Evolutionary conservation across 1,140 invertebrate species (phyloP).

Genomic region (Laodelphax striatellus): DNA sequence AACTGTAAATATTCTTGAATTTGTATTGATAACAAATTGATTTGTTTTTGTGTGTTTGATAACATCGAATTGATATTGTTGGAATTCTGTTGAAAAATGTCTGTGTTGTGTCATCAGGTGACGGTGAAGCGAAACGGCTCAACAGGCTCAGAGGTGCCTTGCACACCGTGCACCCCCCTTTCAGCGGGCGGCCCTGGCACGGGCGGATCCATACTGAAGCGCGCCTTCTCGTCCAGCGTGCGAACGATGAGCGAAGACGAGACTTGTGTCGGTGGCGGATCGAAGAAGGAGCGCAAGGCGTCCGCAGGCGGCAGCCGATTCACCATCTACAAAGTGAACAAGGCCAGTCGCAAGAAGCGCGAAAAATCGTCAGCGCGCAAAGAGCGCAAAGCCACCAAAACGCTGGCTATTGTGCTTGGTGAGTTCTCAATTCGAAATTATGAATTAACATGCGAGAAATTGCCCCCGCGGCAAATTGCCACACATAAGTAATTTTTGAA

Average conservation of each 20-base stretch:
- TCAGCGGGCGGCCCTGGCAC: conserved; percentile 10
- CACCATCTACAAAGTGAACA: conserved; percentile 85
- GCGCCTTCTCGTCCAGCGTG: conserved; percentile 32
- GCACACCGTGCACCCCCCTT: conserved; percentile 13
- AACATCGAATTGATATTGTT: too few species aligned
- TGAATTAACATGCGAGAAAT: too few species aligned
- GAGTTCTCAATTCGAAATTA: too few species aligned
- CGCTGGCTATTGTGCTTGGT: conserved; percentile 97
- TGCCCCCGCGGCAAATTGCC: too few species aligned
- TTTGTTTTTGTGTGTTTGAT: too few species aligned
- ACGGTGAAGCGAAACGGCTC: conserved; percentile 18
- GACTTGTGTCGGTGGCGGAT: conserved; percentile 22
- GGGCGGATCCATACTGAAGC: conserved; percentile 22
- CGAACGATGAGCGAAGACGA: conserved; percentile 27
- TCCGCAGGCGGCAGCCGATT: conserved; percentile 46
- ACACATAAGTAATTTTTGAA: too few species aligned
- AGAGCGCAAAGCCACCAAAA: conserved; percentile 98
- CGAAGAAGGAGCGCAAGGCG: conserved; percentile 58
- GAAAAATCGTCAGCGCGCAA: conserved; percentile 90
- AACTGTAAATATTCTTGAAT: too few species aligned
- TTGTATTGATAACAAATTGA: too few species aligned
- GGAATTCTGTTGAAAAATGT: background rate
- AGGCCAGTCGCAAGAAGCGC: conserved; percentile 87
- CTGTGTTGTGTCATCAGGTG: background rate
- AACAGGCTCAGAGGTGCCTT: conserved; percentile 11